Conservation (phyloP, 2,888 invertebrate species). For the Teleogryllus oceanicus region DNA sequence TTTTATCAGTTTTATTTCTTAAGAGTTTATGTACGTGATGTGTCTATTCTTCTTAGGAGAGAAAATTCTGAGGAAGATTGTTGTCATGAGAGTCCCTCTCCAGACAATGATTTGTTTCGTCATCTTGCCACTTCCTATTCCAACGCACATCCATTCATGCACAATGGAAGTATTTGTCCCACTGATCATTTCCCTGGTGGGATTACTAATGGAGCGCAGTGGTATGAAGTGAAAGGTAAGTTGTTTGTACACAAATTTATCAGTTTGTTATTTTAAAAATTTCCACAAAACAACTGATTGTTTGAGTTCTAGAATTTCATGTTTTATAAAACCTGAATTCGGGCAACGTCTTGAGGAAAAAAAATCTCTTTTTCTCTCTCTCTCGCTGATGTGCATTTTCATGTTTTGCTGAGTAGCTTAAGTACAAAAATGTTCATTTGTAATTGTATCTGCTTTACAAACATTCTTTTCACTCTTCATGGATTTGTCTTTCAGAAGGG, state of each 20-base stretch:
- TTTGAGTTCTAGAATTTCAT: neutral
- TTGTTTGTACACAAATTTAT: slow-evolving; percentile 30
- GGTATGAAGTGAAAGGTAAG: slow-evolving; percentile 79
- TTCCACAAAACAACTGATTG: slow-evolving; percentile 21
- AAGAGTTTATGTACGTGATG: neutral
- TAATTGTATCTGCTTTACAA: too few species aligned
- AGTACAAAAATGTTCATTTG: too few species aligned
- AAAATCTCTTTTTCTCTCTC: too few species aligned
- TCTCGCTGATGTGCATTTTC: too few species aligned
- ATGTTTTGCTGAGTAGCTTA: too few species aligned
- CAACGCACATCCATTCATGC: slow-evolving; percentile 71
- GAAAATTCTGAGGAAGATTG: slow-evolving; percentile 54
- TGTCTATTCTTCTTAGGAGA: slow-evolving; percentile 44
- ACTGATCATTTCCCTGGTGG: slow-evolving; percentile 72
- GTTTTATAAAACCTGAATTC: too few species aligned
- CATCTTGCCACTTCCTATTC: slow-evolving; percentile 75
- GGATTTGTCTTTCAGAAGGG: too few species aligned
- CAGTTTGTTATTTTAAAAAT: slow-evolving; percentile 25
- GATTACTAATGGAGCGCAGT: slow-evolving; percentile 86
- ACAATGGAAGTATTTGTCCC: slow-evolving; percentile 65
- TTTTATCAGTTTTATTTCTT: neutral
- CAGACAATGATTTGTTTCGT: slow-evolving; percentile 79
- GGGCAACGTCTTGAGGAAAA: too few species aligned
- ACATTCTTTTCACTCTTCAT: too few species aligned
- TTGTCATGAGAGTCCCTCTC: slow-evolving; percentile 70